These are phyloP conservation scores for Merodon equestris DNA, from an alignment of 2,888 invertebrate species.

Conservation along the genomic window DNA sequence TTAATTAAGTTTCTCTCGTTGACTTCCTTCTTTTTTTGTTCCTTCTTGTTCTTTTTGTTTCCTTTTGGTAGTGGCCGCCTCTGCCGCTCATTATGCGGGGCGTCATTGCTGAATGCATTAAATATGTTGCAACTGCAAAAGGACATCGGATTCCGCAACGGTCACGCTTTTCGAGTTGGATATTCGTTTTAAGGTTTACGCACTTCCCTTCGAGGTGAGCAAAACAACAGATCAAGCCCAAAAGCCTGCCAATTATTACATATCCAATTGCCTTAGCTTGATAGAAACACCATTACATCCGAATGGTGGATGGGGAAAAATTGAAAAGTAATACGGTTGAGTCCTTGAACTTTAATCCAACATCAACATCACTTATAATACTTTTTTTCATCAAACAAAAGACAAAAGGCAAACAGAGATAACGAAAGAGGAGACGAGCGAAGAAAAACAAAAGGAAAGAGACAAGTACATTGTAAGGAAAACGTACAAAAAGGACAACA, in stretches of 20 bases:
- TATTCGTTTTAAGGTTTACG: background rate
- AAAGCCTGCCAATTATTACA: conserved; percentile 31
- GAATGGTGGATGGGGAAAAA: conserved; percentile 21
- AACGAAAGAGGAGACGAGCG: conserved; percentile 12
- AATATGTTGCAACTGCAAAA: conserved; percentile 5
- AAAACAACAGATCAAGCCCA: background rate
- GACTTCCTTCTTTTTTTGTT: background rate
- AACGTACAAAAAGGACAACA: background rate
- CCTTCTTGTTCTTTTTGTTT: background rate
- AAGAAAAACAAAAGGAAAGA: background rate
- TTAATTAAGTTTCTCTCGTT: conserved; percentile 47
- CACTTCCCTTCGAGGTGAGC: background rate
- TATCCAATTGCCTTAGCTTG: conserved; percentile 8
- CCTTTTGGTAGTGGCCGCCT: background rate
- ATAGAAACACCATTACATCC: conserved; percentile 16
- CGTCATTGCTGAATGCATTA: background rate
- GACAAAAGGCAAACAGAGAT: conserved; percentile 42
- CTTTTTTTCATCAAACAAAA: conserved; percentile 2
- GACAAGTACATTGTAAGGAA: background rate
- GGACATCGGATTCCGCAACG: background rate
- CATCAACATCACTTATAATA: conserved; percentile 25
- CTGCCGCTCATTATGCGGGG: conserved; percentile 20
- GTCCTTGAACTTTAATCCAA: conserved; percentile 53
- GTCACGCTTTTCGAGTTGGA: background rate
- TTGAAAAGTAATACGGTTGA: conserved; percentile 58